phyloP scores from a whole-genome alignment of 2,113 vertebrate genomes.

The Pipa parva region DNA sequence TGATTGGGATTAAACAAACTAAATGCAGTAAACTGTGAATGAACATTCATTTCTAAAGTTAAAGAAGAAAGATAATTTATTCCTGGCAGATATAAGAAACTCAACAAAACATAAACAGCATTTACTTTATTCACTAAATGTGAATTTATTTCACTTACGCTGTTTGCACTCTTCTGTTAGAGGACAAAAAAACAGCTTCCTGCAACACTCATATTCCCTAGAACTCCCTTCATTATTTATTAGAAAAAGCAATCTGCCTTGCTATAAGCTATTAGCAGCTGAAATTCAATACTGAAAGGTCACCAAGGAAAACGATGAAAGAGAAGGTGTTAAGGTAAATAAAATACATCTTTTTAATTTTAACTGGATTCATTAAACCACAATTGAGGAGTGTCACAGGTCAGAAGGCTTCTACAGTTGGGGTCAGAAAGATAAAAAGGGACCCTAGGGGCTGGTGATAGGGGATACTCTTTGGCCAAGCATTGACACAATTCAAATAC shows the following conservation, averaged over 20 bases:
- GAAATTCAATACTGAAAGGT: slow-evolving; percentile 66
- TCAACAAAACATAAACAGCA: background rate
- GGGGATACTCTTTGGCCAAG: slow-evolving; percentile 51
- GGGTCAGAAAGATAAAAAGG: slow-evolving; percentile 59
- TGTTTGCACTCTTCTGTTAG: slow-evolving; percentile 44
- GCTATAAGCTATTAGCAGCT: slow-evolving; percentile 50
- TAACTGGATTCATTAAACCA: slow-evolving; percentile 68
- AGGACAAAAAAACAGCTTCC: slow-evolving; percentile 31
- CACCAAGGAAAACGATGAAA: slow-evolving; percentile 54
- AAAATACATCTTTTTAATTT: slow-evolving; percentile 74
- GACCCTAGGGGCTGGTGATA: slow-evolving; percentile 51
- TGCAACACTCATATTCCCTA: slow-evolving; percentile 39
- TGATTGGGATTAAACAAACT: background rate
- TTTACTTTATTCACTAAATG: background rate
- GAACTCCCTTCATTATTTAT: slow-evolving; percentile 63
- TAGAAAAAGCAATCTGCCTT: slow-evolving; percentile 59
- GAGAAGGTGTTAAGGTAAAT: slow-evolving; percentile 58
- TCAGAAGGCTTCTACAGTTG: slow-evolving; percentile 58
- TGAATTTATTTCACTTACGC: background rate
- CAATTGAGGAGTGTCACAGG: slow-evolving; percentile 64
- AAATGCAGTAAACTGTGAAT: background rate
- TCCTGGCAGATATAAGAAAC: background rate
- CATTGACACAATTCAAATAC: slow-evolving; percentile 40
- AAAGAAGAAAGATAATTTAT: background rate
- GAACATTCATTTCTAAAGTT: background rate